Conservation (phyloP, 2,797 vertebrate genomes). For the Ataeniobius toweri region DNA sequence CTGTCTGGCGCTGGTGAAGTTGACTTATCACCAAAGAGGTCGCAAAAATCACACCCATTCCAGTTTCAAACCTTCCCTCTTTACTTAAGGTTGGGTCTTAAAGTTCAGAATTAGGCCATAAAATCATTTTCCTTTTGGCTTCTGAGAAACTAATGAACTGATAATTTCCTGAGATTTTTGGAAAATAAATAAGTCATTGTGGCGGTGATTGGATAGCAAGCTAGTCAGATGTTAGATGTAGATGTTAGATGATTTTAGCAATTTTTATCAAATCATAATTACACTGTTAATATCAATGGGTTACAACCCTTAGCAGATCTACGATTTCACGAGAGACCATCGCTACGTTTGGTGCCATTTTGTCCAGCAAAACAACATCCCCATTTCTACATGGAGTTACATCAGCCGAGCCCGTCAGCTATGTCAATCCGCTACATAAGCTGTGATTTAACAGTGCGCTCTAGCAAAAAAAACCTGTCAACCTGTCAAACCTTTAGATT, state of each 20-base stretch:
- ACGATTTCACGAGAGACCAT: neutral
- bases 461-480: neutral
- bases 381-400: neutral
- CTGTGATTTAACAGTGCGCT: neutral
- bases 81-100: too few species aligned
- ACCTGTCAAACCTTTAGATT: neutral
- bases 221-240: neutral
- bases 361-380: neutral
- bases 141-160: neutral
- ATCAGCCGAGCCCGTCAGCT: neutral
- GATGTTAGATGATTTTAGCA: neutral
- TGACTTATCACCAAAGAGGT: neutral
- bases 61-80: too few species aligned
- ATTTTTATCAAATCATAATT: neutral
- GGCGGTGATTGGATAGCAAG: neutral
- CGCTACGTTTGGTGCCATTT: neutral
- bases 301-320: neutral
- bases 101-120: neutral
- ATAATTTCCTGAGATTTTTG: neutral
- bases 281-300: neutral
- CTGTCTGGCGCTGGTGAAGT: neutral
- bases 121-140: neutral
- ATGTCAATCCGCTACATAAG: neutral
- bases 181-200: neutral
- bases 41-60: too few species aligned